Evolutionary conservation across 92 coral and sea anemone genomes (phyloP).

Genomic region (Epizoanthus ramosus): DNA sequence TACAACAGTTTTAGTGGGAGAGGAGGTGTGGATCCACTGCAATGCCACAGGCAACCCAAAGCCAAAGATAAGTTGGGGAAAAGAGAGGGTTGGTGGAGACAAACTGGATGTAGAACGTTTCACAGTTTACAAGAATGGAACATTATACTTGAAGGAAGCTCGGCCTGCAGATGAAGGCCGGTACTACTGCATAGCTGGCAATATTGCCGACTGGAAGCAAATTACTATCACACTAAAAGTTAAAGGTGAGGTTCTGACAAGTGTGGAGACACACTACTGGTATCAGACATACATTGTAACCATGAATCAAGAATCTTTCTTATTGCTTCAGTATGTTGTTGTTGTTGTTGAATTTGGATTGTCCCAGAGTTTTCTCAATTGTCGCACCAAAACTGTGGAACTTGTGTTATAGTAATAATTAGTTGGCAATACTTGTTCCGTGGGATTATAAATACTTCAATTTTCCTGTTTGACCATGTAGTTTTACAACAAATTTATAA

Average conservation of each 20-base stretch:
- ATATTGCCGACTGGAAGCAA: constrained; percentile 55
- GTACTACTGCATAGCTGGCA: constrained; percentile 84
- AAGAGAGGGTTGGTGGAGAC: constrained; percentile 67
- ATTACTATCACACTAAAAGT: constrained; percentile 62
- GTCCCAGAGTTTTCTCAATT: too few species aligned
- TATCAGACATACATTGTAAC: too few species aligned
- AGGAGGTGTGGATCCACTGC: constrained; percentile 77
- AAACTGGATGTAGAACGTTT: constrained; percentile 56
- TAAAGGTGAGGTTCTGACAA: constrained; percentile 37
- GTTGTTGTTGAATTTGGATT: too few species aligned
- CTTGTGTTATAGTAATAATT: too few species aligned
- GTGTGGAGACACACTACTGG: not conserved
- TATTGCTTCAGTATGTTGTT: too few species aligned
- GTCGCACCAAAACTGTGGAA: too few species aligned
- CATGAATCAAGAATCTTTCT: too few species aligned
- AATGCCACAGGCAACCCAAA: constrained; percentile 81
- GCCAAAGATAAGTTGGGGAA: constrained; percentile 86
- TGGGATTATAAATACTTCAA: too few species aligned
- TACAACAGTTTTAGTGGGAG: constrained; percentile 64
- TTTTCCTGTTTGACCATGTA: too few species aligned
- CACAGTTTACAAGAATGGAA: constrained; percentile 59
- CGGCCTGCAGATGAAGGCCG: constrained; percentile 55
- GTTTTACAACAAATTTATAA: too few species aligned
- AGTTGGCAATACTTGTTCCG: too few species aligned
- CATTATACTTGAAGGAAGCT: constrained; percentile 65